Conservation (phyloP, 2,888 invertebrate species). For the Polymixis lichenea region DNA sequence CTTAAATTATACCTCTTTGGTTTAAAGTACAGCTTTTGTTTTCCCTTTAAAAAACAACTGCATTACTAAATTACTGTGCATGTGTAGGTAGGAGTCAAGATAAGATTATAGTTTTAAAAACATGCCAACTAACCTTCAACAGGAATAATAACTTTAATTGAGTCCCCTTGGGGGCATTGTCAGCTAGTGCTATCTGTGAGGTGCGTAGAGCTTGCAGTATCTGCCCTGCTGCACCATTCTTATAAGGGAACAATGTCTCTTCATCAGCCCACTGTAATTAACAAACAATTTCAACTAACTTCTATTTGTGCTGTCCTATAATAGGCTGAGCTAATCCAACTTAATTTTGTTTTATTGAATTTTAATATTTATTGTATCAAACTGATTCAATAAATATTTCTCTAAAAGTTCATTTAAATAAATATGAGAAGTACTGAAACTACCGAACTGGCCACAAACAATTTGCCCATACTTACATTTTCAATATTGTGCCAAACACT, state of each 20-base stretch:
- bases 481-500: constrained; percentile 78
- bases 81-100: neutral
- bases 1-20: constrained; percentile 96
- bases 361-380: neutral
- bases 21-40: constrained; percentile 96
- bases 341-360: neutral
- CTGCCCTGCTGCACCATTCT: constrained; percentile 90
- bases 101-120: neutral
- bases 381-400: neutral
- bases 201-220: constrained; percentile 92
- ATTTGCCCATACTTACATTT: constrained; percentile 76
- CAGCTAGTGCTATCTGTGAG: constrained; percentile 93
- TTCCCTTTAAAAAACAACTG: constrained; percentile 81
- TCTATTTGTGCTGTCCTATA: neutral
- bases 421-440: neutral
- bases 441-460: neutral
- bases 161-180: constrained; percentile 96
- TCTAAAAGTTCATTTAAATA: neutral
- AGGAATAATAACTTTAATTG: constrained; percentile 96
- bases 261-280: constrained; percentile 83
- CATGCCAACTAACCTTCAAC: constrained; percentile 91
- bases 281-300: neutral
- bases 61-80: neutral
- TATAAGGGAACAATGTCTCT: constrained; percentile 85
- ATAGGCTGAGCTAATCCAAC: neutral